Conservation (phyloP, 1,140 invertebrate species). For the Chymomyza costata region DNA sequence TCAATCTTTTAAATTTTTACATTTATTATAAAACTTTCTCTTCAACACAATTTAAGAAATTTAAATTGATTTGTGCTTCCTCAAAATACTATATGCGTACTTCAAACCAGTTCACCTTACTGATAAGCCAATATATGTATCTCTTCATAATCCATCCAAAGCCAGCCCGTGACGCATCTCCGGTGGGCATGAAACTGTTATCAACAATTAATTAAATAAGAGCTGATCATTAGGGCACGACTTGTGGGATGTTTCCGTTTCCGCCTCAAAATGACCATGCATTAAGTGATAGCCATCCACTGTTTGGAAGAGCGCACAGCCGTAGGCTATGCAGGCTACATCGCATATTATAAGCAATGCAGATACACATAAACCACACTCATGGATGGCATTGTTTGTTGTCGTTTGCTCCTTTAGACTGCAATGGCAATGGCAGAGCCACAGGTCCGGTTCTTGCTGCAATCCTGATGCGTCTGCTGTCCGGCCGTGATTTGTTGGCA, state of each 20-base stretch:
- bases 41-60: no score
- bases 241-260: constrained; percentile 65
- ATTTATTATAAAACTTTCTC: no score
- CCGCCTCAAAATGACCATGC: constrained; percentile 33
- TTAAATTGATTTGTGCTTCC: no score
- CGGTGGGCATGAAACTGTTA: constrained; percentile 47
- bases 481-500: constrained; percentile 63
- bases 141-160: no score
- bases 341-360: constrained; percentile 1
- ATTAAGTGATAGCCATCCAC: constrained; percentile 51
- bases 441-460: constrained; percentile 41
- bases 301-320: constrained; percentile 22
- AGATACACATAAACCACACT: constrained; percentile 4
- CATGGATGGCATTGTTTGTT: constrained; percentile 35
- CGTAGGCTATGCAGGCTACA: not conserved
- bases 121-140: no score
- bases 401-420: no score
- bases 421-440: constrained; percentile 42
- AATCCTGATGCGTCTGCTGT: not conserved
- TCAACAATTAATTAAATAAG: constrained; percentile 72
- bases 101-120: no score
- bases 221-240: constrained; percentile 66
- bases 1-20: no score
- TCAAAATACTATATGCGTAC: no score
- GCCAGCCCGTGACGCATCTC: constrained; percentile 31